These are phyloP conservation scores for Patiria pectinifera DNA, from an alignment of 53 echinoderm and acorn worm species.

Conservation along the genomic window DNA sequence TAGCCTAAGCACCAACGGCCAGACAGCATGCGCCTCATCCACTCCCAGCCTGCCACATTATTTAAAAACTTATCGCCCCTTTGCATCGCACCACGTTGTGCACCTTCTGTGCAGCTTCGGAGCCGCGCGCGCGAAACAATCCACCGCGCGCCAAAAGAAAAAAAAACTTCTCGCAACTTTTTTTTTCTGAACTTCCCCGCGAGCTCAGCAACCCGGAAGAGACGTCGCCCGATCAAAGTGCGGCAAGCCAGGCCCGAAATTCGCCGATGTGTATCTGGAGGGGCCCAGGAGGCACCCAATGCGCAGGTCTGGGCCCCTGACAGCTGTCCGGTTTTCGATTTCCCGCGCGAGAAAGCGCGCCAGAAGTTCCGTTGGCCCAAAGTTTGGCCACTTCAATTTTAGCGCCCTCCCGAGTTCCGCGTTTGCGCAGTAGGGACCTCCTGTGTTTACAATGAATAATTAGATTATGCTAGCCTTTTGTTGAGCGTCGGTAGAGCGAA, in stretches of 20 bases:
- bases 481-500: constrained; percentile 53
- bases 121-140: neutral
- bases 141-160: neutral
- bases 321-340: constrained; percentile 46
- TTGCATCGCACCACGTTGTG: constrained; percentile 36
- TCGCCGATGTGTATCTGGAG: neutral
- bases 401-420: constrained; percentile 50
- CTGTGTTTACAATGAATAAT: constrained; percentile 53
- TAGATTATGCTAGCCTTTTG: constrained; percentile 50
- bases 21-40: constrained; percentile 24
- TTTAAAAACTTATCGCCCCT: constrained; percentile 47
- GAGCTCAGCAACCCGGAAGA: constrained; percentile 41
- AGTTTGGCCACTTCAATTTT: constrained; percentile 52
- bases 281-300: constrained; percentile 4
- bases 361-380: constrained; percentile 40
- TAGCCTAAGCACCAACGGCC: constrained; percentile 52
- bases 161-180: constrained; percentile 41
- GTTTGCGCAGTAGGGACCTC: constrained; percentile 43
- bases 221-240: neutral
- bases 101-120: constrained; percentile 48
- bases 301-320: constrained; percentile 29
- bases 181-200: constrained; percentile 7
- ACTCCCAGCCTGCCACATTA: constrained; percentile 45
- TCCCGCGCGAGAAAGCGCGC: constrained; percentile 43
- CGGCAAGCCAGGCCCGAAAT: neutral